Evolutionary conservation across 1,140 invertebrate genomes (phyloP), one percentile per base, ranked within the genome.

Genomic region (Paralvinella palmiformis): DNA sequence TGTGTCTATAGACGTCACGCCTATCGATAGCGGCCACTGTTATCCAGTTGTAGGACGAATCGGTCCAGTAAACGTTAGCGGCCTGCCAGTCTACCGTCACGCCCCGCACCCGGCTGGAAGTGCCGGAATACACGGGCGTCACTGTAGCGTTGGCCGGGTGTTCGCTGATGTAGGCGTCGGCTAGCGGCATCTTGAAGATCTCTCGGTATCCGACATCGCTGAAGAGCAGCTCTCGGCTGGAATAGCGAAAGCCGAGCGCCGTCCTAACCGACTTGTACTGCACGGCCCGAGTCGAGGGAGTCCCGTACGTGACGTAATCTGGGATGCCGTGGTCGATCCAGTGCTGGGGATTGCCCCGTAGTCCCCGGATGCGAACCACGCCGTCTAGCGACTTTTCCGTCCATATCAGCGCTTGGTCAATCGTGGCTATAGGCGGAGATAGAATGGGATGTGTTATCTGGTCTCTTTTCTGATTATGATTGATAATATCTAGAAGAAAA

Each of bases 41-140:
- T 55, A 64, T 64, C 63, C 63, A 64, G 37, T 64, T 64, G 56
- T 64, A 59, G 35, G 31, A 31, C 13, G 55, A 24, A 32, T 64
- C 63, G 1, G 63, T 64, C 63, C 63, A 64, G 57, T 64, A 64
- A 22, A 64, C 3, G 20, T 7, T 45, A 2, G 56, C 63, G 20
- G 55, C 27, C 2, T 37, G 22, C 63, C 63, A 64, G 56, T 64
- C 63, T 13, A 64, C 53, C 3, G 63, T 56, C 41, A 64, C 22
- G 22, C 63, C 57, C 13, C 61, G 27, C 55, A 64, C 63, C 31
- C 36, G 4, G 2, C 22, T 56, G 29, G 62, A 63, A 15, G 48
- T 63, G 32, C 62, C 62, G 3, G 17, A n/a, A 41, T 10, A 10
- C 10, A 41, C n/a, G 37, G 37, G 10, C 10, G 10, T 10, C 37